Evolutionary conservation across 2,113 vertebrate genomes (phyloP).

Genomic region (Paramormyrops kingsleyae): DNA sequence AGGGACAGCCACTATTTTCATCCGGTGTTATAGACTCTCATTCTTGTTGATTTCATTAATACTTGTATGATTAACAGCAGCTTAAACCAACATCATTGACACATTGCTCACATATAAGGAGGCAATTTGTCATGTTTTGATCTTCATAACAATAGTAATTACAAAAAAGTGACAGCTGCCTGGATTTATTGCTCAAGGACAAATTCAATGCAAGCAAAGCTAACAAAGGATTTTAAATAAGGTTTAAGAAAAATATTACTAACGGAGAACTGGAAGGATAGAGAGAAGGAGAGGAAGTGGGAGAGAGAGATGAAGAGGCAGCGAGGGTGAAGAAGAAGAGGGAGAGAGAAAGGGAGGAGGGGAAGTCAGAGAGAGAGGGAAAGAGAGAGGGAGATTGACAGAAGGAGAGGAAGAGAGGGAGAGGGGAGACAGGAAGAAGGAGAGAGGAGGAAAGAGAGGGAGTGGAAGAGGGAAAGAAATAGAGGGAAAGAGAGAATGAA

Average conservation of each 20-base stretch:
- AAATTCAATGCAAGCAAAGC: neutral
- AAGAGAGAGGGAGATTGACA: no score
- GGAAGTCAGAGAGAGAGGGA: no score
- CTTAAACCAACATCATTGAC: neutral
- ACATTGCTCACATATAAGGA: neutral
- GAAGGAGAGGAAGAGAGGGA: neutral
- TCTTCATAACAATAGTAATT: neutral
- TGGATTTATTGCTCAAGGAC: neutral
- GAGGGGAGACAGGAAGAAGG: neutral
- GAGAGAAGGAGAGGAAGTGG: neutral
- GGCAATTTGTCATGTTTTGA: neutral
- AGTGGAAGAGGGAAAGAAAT: neutral
- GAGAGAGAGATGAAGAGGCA: neutral
- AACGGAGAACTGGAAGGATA: neutral
- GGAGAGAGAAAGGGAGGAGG: neutral
- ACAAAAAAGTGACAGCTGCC: neutral
- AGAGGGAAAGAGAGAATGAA: neutral
- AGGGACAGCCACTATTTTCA: neutral
- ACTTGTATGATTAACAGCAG: neutral
- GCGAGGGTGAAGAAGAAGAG: neutral
- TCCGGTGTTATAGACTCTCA: neutral
- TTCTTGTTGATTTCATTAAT: neutral
- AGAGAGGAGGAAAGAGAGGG: neutral
- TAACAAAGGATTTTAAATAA: neutral
- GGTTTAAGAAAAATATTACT: neutral